These are phyloP conservation scores for Carcharodon carcharias DNA, from an alignment of 2,797 vertebrate species.

Conservation along the genomic window DNA sequence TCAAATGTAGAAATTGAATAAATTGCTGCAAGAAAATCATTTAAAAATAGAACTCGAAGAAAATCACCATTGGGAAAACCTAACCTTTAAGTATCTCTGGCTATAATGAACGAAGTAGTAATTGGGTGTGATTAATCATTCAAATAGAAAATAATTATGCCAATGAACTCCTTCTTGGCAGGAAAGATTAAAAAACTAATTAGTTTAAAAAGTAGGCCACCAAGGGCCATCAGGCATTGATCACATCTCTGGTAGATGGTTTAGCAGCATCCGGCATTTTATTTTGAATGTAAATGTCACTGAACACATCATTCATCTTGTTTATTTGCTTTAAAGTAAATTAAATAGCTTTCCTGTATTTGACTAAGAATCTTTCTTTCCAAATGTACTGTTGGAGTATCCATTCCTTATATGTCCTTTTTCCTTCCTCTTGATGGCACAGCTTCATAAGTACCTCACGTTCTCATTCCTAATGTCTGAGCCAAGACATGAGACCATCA, in stretches of 20 bases:
- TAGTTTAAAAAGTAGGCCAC: conserved; percentile 29
- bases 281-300: conserved; percentile 5
- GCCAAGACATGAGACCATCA: background rate
- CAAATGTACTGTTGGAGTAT: background rate
- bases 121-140: conserved; percentile 10
- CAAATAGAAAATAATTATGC: conserved; percentile 15
- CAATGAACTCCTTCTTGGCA: conserved; percentile 6
- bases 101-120: background rate
- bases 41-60: background rate
- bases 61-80: background rate
- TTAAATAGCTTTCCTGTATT: background rate
- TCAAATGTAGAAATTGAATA: background rate
- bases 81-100: conserved; percentile 21
- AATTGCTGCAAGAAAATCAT: background rate
- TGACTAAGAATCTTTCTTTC: background rate
- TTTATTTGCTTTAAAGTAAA: conserved; percentile 29
- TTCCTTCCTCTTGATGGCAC: background rate
- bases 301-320: background rate
- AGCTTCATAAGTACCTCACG: background rate
- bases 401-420: background rate
- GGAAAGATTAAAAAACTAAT: conserved; percentile 26
- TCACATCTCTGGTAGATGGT: conserved; percentile 15
- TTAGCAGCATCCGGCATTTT: background rate
- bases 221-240: conserved; percentile 21
- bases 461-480: background rate